phyloP scores from a whole-genome alignment of 2,888 invertebrate species.

The Machimus atricapillus region DNA sequence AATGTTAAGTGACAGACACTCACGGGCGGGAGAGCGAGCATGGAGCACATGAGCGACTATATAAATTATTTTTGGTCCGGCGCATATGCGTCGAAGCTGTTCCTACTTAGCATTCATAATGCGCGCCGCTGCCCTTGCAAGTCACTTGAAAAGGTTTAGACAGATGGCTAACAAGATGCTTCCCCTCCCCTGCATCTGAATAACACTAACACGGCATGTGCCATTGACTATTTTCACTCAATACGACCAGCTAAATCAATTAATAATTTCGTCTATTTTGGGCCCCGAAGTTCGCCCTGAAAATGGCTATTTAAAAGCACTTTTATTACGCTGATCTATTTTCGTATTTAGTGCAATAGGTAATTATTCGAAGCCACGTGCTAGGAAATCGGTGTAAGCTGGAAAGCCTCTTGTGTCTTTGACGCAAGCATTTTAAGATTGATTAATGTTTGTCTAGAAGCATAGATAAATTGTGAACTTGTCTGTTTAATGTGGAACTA shows the following conservation, averaged over 20 bases:
- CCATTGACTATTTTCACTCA: background rate
- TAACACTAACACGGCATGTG: background rate
- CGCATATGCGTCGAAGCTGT: background rate
- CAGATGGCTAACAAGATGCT: background rate
- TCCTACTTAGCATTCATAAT: slow-evolving; percentile 4
- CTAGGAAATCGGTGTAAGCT: background rate
- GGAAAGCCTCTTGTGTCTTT: background rate
- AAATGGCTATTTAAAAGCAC: background rate
- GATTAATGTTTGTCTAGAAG: background rate
- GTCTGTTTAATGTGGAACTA: background rate
- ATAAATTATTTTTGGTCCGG: background rate
- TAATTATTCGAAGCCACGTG: background rate
- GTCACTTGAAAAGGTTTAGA: background rate
- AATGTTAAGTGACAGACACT: slow-evolving; percentile 13
- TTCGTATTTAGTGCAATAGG: background rate
- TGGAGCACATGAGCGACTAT: background rate
- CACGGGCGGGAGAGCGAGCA: background rate
- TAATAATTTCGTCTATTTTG: background rate
- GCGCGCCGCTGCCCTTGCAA: background rate
- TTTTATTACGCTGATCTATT: background rate
- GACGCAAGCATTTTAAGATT: background rate
- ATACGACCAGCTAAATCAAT: background rate
- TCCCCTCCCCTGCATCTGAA: background rate
- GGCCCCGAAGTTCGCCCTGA: background rate
- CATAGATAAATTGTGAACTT: background rate